Percentiles rank a stretch among this genome's conserved stretches.
Conservation (phyloP, 2,113 vertebrate genomes). For the Amphiprion ocellaris region DNA sequence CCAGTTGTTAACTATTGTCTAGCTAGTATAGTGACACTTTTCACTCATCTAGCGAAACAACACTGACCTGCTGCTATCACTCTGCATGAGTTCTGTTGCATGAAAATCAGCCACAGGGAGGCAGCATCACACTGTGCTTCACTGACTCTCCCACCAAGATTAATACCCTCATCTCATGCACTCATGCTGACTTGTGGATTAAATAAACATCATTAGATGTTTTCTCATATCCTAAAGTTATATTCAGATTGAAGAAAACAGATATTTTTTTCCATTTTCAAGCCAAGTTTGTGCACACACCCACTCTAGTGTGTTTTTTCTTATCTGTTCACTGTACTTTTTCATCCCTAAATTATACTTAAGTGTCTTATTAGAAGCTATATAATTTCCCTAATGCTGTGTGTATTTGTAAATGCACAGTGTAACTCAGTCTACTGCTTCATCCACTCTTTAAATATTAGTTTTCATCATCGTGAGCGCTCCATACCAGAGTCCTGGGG, state of each 20-base stretch:
- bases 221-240: constrained; percentile 1
- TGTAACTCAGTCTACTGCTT: constrained; percentile 19
- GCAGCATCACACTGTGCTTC: constrained; percentile 61
- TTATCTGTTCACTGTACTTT: constrained; percentile 20
- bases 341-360: constrained; percentile 9
- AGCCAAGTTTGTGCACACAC: not conserved
- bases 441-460: constrained; percentile 57
- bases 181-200: not conserved
- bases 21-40: not conserved
- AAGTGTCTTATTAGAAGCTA: constrained; percentile 10
- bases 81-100: not conserved
- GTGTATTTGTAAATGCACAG: constrained; percentile 43
- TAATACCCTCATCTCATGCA: not conserved
- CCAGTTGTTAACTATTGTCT: not conserved
- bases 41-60: no score
- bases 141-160: not conserved
- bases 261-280: not conserved
- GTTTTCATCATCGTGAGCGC: constrained; percentile 68
- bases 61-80: not conserved
- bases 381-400: constrained; percentile 36
- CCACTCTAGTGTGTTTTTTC: constrained; percentile 2
- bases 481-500: constrained; percentile 36
- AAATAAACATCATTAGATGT: not conserved
- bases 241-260: not conserved
- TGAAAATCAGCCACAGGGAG: constrained; percentile 51